A percentile compares a stretch with the other conserved stretches of the same genome.
Evolutionary conservation across 2,888 invertebrate species (phyloP).

Genomic region (Chorisops tibialis): DNA sequence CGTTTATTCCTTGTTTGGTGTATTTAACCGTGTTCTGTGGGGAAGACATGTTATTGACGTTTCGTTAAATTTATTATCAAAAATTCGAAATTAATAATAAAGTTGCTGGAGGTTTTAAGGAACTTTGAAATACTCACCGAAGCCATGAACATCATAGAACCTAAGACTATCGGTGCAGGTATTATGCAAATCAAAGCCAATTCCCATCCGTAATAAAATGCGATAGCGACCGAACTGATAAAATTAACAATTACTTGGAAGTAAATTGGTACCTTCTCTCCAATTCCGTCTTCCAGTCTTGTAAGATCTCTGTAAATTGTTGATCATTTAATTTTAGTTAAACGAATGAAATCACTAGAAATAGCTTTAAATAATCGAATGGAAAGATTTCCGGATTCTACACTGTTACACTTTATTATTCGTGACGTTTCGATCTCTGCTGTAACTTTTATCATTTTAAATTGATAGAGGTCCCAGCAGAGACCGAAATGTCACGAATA

Average conservation of each 20-base stretch:
- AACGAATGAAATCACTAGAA: neutral
- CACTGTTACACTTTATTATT: too few species aligned
- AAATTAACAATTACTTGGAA: slow-evolving; percentile 64
- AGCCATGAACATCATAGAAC: slow-evolving; percentile 59
- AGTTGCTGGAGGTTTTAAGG: neutral
- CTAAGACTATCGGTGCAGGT: slow-evolving; percentile 61
- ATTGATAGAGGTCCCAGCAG: too few species aligned
- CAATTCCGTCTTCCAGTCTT: slow-evolving; percentile 72
- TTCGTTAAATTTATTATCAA: neutral
- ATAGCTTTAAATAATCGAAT: too few species aligned
- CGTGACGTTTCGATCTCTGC: too few species aligned
- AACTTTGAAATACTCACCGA: slow-evolving; percentile 52
- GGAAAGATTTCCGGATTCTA: too few species aligned
- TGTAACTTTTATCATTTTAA: too few species aligned
- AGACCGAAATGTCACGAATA: too few species aligned
- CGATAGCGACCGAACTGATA: slow-evolving; percentile 62
- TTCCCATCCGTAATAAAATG: slow-evolving; percentile 70
- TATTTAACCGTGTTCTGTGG: slow-evolving; percentile 57
- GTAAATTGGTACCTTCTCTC: slow-evolving; percentile 70
- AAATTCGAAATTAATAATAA: neutral
- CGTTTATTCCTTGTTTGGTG: slow-evolving; percentile 60
- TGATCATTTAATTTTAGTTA: neutral
- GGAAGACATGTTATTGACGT: neutral
- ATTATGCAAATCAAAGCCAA: slow-evolving; percentile 67
- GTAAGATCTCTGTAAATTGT: slow-evolving; percentile 57